phyloP scores from a whole-genome alignment of 2,888 invertebrate genomes.

The Operophtera brumata region DNA sequence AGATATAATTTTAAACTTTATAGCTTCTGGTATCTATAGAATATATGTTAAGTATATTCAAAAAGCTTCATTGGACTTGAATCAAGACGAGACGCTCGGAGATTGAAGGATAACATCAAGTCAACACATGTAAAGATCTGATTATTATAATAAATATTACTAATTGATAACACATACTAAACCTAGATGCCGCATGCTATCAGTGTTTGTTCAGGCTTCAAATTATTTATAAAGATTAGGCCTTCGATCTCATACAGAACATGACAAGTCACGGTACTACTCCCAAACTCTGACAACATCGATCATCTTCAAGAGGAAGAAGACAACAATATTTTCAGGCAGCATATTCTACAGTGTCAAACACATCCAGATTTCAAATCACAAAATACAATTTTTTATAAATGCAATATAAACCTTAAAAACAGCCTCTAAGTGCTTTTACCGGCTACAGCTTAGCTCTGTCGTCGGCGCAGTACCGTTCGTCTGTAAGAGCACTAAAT shows the following conservation, averaged over 20 bases:
- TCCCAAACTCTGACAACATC: slow-evolving; percentile 5
- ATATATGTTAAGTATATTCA: slow-evolving; percentile 13
- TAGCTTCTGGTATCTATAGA: not conserved
- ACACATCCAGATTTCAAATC: slow-evolving; percentile 12
- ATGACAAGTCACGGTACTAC: not conserved
- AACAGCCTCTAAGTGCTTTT: slow-evolving; percentile 28
- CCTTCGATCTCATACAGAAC: slow-evolving; percentile 7
- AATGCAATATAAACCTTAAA: slow-evolving; percentile 13
- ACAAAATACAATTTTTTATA: not conserved
- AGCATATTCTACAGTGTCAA: slow-evolving; percentile 2
- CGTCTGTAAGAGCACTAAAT: too few relatives aligned
- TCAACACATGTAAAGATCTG: slow-evolving; percentile 3
- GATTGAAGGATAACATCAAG: not conserved
- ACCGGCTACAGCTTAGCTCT: too few relatives aligned
- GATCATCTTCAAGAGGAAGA: not conserved
- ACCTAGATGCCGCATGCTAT: slow-evolving; percentile 1
- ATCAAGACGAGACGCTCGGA: slow-evolving; percentile 3
- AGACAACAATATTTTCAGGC: slow-evolving; percentile 1
- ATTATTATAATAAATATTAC: not conserved
- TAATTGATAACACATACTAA: slow-evolving; percentile 4
- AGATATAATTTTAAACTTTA: not conserved
- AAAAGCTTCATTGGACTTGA: slow-evolving; percentile 25
- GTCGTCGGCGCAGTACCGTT: too few relatives aligned
- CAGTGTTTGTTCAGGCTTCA: slow-evolving; percentile 5
- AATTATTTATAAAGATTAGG: slow-evolving; percentile 6